Evolutionary conservation across 2,888 invertebrate species (phyloP), one percentile per base, ranked within the genome.

Genomic region (Synanthedon tipuliformis): DNA sequence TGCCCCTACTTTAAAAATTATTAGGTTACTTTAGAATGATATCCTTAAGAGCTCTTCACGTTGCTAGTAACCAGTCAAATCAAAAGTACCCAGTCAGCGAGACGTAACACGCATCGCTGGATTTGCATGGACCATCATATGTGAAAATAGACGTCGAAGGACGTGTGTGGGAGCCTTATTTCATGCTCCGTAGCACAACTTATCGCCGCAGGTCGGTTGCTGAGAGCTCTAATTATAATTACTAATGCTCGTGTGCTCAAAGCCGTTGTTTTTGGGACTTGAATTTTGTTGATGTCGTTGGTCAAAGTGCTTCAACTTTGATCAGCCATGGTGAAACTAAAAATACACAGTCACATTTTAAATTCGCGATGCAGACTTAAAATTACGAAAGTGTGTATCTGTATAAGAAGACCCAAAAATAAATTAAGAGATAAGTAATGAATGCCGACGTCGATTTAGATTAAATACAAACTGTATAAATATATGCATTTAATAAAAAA

Each of bases 181-280:
- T 83, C 83, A 84, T 80, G 86, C 83, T 84, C 72, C 75, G 64
- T 64, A 68, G 75, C 75, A 82, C 84, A 81, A 84, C 85, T 84
- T 86, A 83, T 82, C 75, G 86, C 86, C 85, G 68, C 74, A 78
- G 86, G 86, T 78, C 76, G 71, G 60, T 60, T 53, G 59, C 52
- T 56, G 56, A 68, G 70, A 69, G 73, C 68, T 73, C 73, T 78
- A 77, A 83, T 85, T 81, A 83, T 82, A 83, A 86, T 86, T 81
- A 82, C 82, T 82, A 71, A 81, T 82, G 80, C 78, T 79, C 69
- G 74, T 73, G 60, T 72, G 75, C 78, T 77, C 78, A 77, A 81
- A 81, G 61, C 58, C 59, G 63, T 64, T 65, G 64, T 65, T 69
- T 67, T 65, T 65, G 64, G 15, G 45, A 45, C 11, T 45, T 45